These are phyloP conservation scores for Premnoplex brunnescens DNA, from an alignment of 2,797 vertebrate genomes.

Conservation along the genomic window DNA sequence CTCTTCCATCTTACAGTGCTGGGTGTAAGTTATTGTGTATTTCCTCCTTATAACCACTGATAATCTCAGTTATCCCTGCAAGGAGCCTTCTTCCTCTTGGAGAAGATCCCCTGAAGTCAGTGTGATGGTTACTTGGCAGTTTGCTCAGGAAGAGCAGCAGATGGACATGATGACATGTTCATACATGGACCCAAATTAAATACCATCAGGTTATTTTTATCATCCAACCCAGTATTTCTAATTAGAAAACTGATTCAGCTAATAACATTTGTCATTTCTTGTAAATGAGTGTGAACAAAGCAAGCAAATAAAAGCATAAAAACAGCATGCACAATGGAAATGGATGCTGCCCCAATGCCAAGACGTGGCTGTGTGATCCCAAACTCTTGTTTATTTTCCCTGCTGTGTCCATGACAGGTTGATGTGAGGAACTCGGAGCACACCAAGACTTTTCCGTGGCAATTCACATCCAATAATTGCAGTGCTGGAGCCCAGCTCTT, in stretches of 20 bases:
- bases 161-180: not conserved
- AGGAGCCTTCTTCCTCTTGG: not conserved
- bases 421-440: not conserved
- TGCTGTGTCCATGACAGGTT: not conserved
- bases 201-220: conserved; percentile 24
- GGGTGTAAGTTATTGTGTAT: not conserved
- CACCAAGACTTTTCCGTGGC: not conserved
- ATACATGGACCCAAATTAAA: not conserved
- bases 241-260: not conserved
- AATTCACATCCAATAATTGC: not conserved
- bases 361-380: not conserved
- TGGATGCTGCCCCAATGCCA: not conserved
- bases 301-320: not conserved
- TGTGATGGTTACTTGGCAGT: not conserved
- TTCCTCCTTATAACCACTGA: accelerated
- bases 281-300: not conserved
- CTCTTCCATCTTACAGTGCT: not conserved
- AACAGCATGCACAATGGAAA: accelerated
- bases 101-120: not conserved
- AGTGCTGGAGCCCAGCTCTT: not conserved
- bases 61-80: not conserved
- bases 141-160: conserved; percentile 11
- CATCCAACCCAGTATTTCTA: not conserved
- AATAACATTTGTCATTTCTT: not conserved
- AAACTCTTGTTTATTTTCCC: not conserved